Conservation (phyloP, 2,797 vertebrate species). For the Sus cebifrons region DNA sequence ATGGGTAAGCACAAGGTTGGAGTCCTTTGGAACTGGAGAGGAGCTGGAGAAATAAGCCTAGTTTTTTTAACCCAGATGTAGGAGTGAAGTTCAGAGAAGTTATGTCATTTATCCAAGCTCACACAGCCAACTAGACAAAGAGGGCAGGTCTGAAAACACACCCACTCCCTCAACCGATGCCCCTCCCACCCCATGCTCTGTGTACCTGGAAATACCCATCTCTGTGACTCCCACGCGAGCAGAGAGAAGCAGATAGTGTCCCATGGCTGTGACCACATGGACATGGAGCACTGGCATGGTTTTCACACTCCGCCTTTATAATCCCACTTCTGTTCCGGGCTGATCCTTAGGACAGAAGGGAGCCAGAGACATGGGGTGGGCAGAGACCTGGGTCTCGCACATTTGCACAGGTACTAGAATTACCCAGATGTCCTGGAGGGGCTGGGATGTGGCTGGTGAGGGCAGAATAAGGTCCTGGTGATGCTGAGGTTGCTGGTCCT, state of each 20-base stretch:
- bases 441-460: not conserved
- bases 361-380: fast-evolving
- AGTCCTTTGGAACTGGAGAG: not conserved
- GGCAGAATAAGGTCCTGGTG: not conserved
- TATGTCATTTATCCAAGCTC: not conserved
- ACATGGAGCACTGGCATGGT: fast-evolving
- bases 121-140: not conserved
- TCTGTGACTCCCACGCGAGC: not conserved
- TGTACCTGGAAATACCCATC: not conserved
- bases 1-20: not conserved
- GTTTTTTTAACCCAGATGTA: not conserved
- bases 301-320: not conserved
- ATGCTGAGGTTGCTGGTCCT: not conserved
- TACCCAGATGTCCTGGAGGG: not conserved
- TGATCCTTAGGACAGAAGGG: too few species aligned
- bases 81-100: not conserved
- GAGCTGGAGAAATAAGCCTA: not conserved
- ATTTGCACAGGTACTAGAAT: fast-evolving
- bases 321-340: fast-evolving
- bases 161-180: not conserved
- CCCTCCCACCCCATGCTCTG: fast-evolving
- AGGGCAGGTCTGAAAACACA: not conserved
- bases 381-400: not conserved
- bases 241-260: fast-evolving
- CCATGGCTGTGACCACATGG: fast-evolving